These are phyloP conservation scores for Neelides folsomi DNA, from an alignment of 2,888 invertebrate species.

Conservation along the genomic window DNA sequence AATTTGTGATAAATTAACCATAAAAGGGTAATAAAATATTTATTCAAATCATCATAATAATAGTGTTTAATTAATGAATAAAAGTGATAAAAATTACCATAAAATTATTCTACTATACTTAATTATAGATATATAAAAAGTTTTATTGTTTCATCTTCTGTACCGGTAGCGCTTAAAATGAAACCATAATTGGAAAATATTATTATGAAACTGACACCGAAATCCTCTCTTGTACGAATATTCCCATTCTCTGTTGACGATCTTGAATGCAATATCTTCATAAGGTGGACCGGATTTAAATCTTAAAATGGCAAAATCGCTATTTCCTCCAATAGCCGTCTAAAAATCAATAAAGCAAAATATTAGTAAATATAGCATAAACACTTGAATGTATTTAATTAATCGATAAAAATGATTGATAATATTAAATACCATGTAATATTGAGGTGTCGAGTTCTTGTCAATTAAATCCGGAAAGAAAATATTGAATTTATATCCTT, in stretches of 20 bases:
- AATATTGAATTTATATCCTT: constrained; percentile 99
- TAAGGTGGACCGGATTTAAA: constrained; percentile 99
- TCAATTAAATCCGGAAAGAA: constrained; percentile 99
- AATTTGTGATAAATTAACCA: too few species aligned
- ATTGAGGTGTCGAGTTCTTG: constrained; percentile 80
- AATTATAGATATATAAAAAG: too few species aligned
- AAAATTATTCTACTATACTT: too few species aligned
- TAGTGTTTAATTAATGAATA: neutral
- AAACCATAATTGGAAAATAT: constrained; percentile 99
- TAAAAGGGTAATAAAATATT: too few species aligned
- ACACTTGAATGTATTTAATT: constrained; percentile 5
- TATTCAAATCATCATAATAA: neutral
- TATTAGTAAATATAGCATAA: constrained; percentile 5
- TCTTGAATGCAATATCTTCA: constrained; percentile 97
- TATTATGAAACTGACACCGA: constrained; percentile 97
- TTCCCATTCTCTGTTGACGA: constrained; percentile 99
- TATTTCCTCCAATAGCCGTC: constrained; percentile 80
- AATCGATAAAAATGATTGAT: neutral
- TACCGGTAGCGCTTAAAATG: constrained; percentile 98
- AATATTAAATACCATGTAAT: constrained; percentile 54
- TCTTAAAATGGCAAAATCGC: constrained; percentile 83
- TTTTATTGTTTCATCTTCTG: constrained; percentile 47
- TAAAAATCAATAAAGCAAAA: constrained; percentile 38
- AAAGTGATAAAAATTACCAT: neutral
- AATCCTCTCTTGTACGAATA: constrained; percentile 96